phyloP scores from a whole-genome alignment of 1,140 invertebrate genomes.

The Chrysomallon squamiferum region DNA sequence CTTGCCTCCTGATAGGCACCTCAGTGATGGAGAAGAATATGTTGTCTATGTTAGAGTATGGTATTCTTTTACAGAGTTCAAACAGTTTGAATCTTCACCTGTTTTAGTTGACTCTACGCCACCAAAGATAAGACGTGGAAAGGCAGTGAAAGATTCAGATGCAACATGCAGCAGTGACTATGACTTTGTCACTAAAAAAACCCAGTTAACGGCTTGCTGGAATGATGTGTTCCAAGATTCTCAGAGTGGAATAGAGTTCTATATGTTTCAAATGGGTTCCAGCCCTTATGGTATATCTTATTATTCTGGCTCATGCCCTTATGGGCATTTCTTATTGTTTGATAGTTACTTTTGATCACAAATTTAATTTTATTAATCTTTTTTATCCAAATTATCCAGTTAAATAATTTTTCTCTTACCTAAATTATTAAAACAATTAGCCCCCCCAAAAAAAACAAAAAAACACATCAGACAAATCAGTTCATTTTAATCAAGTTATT shows the following conservation, averaged over 20 bases:
- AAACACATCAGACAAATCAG: not conserved
- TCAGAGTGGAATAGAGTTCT: constrained; percentile 21
- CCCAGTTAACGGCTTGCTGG: constrained; percentile 27
- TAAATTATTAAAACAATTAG: no score
- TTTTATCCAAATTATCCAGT: no score
- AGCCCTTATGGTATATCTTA: constrained; percentile 18
- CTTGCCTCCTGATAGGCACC: constrained; percentile 10
- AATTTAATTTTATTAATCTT: not conserved
- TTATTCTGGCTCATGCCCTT: not conserved
- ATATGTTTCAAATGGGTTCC: constrained; percentile 21
- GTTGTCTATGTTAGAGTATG: constrained; percentile 31
- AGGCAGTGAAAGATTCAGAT: constrained; percentile 21
- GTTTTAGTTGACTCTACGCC: constrained; percentile 23
- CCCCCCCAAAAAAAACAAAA: no score
- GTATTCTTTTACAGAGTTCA: constrained; percentile 15
- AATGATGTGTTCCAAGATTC: constrained; percentile 27
- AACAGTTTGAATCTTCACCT: constrained; percentile 17
- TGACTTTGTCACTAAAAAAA: constrained; percentile 11
- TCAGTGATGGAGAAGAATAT: constrained; percentile 18
- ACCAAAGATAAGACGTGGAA: constrained; percentile 21
- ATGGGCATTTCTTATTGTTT: not conserved
- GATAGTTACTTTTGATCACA: not conserved
- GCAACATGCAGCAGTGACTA: constrained; percentile 16
- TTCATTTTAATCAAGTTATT: not conserved
- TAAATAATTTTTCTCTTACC: not conserved